Evolutionary conservation across 2,113 vertebrate species (phyloP).

Genomic region (Leptosomus discolor): DNA sequence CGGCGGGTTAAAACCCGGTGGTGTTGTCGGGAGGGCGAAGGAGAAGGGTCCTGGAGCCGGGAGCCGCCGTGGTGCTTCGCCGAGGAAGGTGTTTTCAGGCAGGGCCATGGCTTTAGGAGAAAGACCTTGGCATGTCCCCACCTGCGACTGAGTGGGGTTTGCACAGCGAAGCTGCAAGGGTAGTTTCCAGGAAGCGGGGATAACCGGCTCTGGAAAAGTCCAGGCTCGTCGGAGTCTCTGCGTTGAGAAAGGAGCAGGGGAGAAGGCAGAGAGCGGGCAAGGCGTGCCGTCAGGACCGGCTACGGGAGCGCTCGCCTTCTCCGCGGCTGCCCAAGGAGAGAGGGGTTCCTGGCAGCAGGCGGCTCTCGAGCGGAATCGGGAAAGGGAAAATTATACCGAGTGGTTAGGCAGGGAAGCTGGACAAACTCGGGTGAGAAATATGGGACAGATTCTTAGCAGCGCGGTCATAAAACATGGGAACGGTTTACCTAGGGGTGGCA

Average conservation of each 20-base stretch:
- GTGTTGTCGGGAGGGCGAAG: neutral
- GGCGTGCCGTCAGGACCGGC: neutral
- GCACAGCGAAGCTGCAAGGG: accelerated
- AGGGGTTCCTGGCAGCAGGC: neutral
- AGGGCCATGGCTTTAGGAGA: neutral
- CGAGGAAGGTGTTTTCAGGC: accelerated
- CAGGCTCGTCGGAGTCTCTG: neutral
- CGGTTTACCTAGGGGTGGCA: neutral
- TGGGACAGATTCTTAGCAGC: neutral
- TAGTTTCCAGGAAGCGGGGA: neutral
- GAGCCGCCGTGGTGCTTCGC: neutral
- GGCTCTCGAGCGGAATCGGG: neutral
- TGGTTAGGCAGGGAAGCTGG: neutral
- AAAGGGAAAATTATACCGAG: neutral
- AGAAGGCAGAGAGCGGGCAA: neutral
- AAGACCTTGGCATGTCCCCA: neutral
- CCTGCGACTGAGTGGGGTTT: accelerated
- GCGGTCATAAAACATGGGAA: neutral
- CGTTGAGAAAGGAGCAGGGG: neutral
- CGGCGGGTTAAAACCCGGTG: neutral
- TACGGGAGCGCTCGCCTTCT: neutral
- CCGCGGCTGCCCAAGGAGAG: neutral
- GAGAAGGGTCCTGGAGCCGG: neutral
- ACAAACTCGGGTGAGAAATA: neutral
- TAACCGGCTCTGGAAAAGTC: neutral